Evolutionary conservation across 2,113 vertebrate genomes (phyloP).

Genomic region (Xiphorhynchus elegans): DNA sequence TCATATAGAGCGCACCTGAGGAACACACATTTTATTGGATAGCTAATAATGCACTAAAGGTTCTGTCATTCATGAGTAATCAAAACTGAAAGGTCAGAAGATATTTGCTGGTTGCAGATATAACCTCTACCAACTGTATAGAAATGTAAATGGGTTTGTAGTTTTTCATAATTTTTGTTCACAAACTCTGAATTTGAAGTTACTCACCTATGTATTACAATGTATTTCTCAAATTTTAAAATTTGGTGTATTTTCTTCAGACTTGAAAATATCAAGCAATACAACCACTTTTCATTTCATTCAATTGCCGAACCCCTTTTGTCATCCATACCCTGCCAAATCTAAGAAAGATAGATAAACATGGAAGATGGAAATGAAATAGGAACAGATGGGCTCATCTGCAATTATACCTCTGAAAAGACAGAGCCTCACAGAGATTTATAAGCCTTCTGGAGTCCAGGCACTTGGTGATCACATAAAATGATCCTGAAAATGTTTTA

Average conservation of each 20-base stretch:
- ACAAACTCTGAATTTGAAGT: not conserved
- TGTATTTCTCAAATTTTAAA: not conserved
- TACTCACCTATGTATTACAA: not conserved
- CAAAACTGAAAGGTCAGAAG: not conserved
- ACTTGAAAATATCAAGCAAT: not conserved
- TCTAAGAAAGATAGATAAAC: not conserved
- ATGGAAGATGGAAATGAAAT: conserved; percentile 25
- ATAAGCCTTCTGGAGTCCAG: conserved; percentile 27
- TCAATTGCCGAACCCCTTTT: not conserved
- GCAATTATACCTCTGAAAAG: conserved; percentile 30
- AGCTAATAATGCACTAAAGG: not conserved
- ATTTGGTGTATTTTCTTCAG: not conserved
- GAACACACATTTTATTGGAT: not conserved
- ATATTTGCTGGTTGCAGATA: not conserved
- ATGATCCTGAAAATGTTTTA: not conserved
- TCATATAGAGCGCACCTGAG: not conserved
- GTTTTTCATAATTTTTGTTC: not conserved
- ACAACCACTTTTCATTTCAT: not conserved
- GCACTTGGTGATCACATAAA: conserved; percentile 10
- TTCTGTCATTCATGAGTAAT: not conserved
- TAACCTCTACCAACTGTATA: not conserved
- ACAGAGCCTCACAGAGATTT: not conserved
- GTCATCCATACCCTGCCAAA: not conserved
- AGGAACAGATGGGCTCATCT: conserved; percentile 36
- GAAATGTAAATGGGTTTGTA: not conserved